Evolutionary conservation across 1,140 invertebrate genomes (phyloP).

Genomic region (Drosophila mayri): DNA sequence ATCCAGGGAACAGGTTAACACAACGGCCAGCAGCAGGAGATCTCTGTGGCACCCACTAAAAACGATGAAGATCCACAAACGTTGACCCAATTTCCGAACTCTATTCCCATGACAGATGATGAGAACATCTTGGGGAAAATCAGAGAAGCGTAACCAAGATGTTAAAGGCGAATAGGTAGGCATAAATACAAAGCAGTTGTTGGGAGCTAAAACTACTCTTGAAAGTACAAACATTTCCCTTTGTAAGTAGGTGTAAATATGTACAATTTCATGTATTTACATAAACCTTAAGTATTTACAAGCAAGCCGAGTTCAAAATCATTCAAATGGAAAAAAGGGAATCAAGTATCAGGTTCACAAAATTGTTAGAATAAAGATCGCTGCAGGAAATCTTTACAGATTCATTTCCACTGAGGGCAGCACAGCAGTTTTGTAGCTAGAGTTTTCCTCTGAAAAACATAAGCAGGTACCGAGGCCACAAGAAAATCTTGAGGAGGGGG

Average conservation of each 20-base stretch:
- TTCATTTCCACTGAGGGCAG: neutral
- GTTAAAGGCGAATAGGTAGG: conserved; percentile 19
- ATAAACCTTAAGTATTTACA: too few relatives aligned
- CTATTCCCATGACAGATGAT: conserved; percentile 6
- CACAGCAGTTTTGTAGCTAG: neutral
- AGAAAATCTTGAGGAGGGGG: neutral
- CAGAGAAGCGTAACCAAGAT: conserved; percentile 52
- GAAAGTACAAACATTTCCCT: neutral
- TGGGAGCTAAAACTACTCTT: neutral
- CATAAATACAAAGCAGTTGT: conserved; percentile 13
- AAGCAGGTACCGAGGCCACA: conserved; percentile 20
- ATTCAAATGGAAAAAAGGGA: neutral
- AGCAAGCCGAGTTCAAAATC: neutral
- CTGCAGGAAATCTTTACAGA: neutral
- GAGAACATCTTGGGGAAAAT: conserved; percentile 26
- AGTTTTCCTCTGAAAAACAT: conserved; percentile 2
- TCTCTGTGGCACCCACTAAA: neutral
- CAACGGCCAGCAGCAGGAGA: conserved; percentile 5
- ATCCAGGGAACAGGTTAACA: conserved; percentile 45
- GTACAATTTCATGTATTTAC: neutral
- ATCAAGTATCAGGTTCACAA: conserved; percentile 8
- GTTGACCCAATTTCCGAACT: neutral
- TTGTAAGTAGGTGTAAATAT: neutral
- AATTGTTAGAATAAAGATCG: neutral
- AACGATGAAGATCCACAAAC: neutral